Evolutionary conservation across 2,888 invertebrate genomes (phyloP).

Genomic region (Trichogramma dendrolimi): DNA sequence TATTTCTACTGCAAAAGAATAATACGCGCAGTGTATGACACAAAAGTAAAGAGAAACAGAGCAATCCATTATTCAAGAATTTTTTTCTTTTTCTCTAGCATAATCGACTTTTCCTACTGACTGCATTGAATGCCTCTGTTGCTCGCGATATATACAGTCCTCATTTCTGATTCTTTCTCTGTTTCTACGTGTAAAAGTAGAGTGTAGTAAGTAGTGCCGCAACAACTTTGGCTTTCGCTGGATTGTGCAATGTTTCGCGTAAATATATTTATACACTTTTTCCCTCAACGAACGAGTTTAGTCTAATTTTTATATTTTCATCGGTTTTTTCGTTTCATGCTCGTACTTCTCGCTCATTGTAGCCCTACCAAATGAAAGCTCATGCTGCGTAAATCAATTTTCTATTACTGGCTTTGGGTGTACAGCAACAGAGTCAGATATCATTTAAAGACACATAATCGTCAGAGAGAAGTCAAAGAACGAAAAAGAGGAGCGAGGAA

Average conservation of each 20-base stretch:
- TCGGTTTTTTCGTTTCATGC: conserved; percentile 24
- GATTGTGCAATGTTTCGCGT: conserved; percentile 28
- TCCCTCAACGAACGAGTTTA: conserved; percentile 13
- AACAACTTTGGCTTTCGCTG: conserved; percentile 25
- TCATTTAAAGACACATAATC: too few species aligned
- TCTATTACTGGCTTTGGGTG: conserved; percentile 48
- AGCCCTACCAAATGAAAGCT: conserved; percentile 48
- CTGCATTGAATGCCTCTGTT: not conserved
- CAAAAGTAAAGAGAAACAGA: conserved; percentile 23
- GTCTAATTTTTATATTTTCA: not conserved
- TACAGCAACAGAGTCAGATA: not conserved
- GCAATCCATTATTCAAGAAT: conserved; percentile 17
- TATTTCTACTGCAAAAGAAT: conserved; percentile 9
- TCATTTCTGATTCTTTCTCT: not conserved
- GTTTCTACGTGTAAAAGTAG: conserved; percentile 12
- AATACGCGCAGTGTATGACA: conserved; percentile 14
- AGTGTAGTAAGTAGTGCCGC: not conserved
- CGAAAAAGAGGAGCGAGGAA: too few species aligned
- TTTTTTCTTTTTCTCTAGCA: conserved; percentile 19
- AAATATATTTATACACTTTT: not conserved
- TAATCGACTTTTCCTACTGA: conserved; percentile 26
- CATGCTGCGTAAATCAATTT: conserved; percentile 55
- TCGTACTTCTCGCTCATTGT: conserved; percentile 41
- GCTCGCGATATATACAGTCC: not conserved
- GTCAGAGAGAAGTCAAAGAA: too few species aligned